Percentiles rank a stretch among this genome's conserved stretches.
Conservation (phyloP, 2,113 vertebrate species). For the Phyllostomus hastatus region DNA sequence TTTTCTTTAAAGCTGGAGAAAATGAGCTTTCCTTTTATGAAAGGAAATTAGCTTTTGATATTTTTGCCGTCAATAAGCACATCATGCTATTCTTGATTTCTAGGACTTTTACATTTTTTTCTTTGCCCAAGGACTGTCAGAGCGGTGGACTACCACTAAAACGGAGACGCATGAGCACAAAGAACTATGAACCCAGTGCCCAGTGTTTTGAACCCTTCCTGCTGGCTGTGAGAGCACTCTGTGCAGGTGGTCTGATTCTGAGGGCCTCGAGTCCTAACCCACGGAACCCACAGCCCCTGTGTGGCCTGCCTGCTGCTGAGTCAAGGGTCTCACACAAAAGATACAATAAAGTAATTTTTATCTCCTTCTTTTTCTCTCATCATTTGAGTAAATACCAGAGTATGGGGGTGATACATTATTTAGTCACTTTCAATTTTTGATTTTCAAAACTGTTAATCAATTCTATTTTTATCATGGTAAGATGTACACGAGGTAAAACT, state of each 20-base stretch:
- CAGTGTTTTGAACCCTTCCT: background rate
- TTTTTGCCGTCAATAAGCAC: background rate
- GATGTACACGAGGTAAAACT: background rate
- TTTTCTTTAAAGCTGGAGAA: constrained; percentile 11
- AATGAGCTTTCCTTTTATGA: background rate
- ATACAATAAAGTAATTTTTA: background rate
- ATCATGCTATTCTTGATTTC: background rate
- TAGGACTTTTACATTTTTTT: background rate
- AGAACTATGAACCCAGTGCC: background rate
- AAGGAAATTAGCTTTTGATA: constrained; percentile 19
- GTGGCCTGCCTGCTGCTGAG: background rate
- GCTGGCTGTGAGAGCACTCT: background rate
- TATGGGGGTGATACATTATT: background rate
- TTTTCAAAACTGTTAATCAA: background rate
- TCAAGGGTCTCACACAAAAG: background rate
- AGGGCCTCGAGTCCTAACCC: background rate
- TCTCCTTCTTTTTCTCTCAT: background rate
- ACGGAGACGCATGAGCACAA: background rate
- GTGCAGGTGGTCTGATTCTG: background rate
- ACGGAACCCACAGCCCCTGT: background rate
- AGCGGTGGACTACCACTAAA: background rate
- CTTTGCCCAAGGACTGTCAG: background rate
- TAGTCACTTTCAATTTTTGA: background rate
- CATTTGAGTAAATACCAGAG: background rate
- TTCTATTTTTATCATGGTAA: background rate